Evolutionary conservation across 2,888 invertebrate species (phyloP).

Genomic region (Thymelicus sylvestris): DNA sequence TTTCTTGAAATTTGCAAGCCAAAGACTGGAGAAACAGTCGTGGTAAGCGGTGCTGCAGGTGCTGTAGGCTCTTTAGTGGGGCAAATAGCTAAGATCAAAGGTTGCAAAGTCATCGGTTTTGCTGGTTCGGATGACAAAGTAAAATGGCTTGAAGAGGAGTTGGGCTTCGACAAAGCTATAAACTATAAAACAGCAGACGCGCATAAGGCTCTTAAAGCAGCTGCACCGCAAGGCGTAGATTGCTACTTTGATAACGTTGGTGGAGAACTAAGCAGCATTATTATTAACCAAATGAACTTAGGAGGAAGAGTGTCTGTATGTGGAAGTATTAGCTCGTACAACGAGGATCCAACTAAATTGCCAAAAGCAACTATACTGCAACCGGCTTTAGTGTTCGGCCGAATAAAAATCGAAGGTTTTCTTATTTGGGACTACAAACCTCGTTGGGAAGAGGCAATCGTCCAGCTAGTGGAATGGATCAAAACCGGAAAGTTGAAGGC

Average conservation of each 20-base stretch:
- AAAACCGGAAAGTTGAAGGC: constrained; percentile 87
- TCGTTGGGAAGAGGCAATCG: constrained; percentile 84
- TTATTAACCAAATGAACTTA: constrained; percentile 84
- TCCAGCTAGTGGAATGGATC: constrained; percentile 85
- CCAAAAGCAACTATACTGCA: constrained; percentile 78
- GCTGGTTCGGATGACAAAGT: constrained; percentile 88
- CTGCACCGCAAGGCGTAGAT: constrained; percentile 87
- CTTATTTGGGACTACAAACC: constrained; percentile 76
- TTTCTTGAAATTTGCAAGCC: constrained; percentile 86
- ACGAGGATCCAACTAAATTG: constrained; percentile 52
- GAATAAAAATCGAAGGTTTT: constrained; percentile 87
- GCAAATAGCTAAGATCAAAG: constrained; percentile 88
- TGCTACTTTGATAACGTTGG: constrained; percentile 91
- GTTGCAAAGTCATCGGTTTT: constrained; percentile 85
- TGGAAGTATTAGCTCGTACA: constrained; percentile 67
- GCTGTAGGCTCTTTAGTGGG: constrained; percentile 89
- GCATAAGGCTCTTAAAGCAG: constrained; percentile 78
- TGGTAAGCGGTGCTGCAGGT: constrained; percentile 88
- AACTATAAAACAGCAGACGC: constrained; percentile 88
- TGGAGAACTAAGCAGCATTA: constrained; percentile 83
- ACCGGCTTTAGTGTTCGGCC: constrained; percentile 79
- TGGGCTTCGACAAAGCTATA: constrained; percentile 87
- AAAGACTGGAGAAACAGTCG: constrained; percentile 87
- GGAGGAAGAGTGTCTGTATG: constrained; percentile 57
- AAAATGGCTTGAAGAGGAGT: constrained; percentile 85